Evolutionary conservation across 2,888 invertebrate species (phyloP), one percentile per base, ranked within the genome.

Genomic region (Eupithecia tripunctaria): DNA sequence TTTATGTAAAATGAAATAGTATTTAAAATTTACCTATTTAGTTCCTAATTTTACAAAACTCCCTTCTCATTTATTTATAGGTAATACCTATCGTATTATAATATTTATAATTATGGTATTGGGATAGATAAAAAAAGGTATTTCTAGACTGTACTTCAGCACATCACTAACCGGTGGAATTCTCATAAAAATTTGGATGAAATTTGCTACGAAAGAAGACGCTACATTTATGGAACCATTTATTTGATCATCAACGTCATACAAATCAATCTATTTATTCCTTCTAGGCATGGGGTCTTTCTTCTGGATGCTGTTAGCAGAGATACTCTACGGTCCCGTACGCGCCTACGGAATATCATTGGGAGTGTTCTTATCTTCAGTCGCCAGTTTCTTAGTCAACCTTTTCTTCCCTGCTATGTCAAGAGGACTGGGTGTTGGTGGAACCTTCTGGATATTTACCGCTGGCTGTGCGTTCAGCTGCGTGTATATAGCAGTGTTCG

Each of bases 241-340:
- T n/a, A 25, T 25, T 56, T 29, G 8, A 60, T 8, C 0, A 15
- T 29, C 18, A 7, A 29, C 1, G 29, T 29, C 60, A 12, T 29
- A 18, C 29, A 60, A 29, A 25, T 18, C 15, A 36, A 38, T 14
- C 38, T 36, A 3, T 62, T 62, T 8, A 10, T 63, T 63, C 63
- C 10, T 64, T 64, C 38, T 83, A 88, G 88, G 88, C 60, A 78
- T 85, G 27, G 88, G 87, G 7, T 70, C 66, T 15, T 18, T 70
- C 14, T 59, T 66, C 66, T 70, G 65, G 65, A 70, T 70, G 56
- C 41, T 70, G 27, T 29, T 65, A 27, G 70, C 70, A 0, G 70
- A 70, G 41, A 51, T 70, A 25, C 59, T 66, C 67, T 85, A 86
- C 67, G 85, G 84, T 0, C 81, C 77, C 2, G 66, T 80, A 0